These are phyloP conservation scores for Stenurella melanura DNA, from an alignment of 2,888 invertebrate genomes.

Conservation along the genomic window DNA sequence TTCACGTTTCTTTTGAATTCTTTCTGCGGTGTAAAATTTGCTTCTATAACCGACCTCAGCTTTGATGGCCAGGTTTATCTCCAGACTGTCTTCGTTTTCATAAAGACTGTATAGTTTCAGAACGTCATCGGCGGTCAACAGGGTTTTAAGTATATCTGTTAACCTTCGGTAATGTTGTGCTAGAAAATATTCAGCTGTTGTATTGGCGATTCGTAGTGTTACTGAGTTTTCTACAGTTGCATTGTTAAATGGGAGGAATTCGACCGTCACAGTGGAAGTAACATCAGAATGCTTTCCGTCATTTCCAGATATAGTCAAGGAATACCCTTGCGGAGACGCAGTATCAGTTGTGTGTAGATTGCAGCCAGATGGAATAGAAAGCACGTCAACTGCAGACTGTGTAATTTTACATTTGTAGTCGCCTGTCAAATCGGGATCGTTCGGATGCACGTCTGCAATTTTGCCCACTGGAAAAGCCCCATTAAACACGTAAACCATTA, in stretches of 20 bases:
- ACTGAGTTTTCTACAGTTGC: slow-evolving; percentile 88
- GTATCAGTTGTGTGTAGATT: slow-evolving; percentile 85
- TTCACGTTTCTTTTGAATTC: slow-evolving; percentile 79
- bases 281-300: slow-evolving; percentile 93
- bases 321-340: slow-evolving; percentile 83
- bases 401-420: slow-evolving; percentile 91
- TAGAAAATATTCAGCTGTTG: slow-evolving; percentile 86
- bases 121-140: slow-evolving; percentile 79
- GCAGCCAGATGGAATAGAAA: slow-evolving; percentile 86
- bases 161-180: slow-evolving; percentile 84
- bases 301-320: slow-evolving; percentile 88
- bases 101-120: slow-evolving; percentile 84
- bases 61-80: slow-evolving; percentile 82
- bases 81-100: slow-evolving; percentile 80
- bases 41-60: slow-evolving; percentile 77
- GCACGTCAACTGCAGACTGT: slow-evolving; percentile 78
- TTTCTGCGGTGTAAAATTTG: slow-evolving; percentile 80
- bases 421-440: slow-evolving; percentile 92
- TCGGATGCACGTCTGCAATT: slow-evolving; percentile 93
- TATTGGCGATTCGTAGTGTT: slow-evolving; percentile 83
- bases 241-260: slow-evolving; percentile 88
- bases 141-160: slow-evolving; percentile 81
- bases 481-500: slow-evolving; percentile 86
- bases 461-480: slow-evolving; percentile 85
- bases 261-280: slow-evolving; percentile 88